Evolutionary conservation across 2,113 vertebrate genomes (phyloP).

Genomic region (Grammomys dolichurus): DNA sequence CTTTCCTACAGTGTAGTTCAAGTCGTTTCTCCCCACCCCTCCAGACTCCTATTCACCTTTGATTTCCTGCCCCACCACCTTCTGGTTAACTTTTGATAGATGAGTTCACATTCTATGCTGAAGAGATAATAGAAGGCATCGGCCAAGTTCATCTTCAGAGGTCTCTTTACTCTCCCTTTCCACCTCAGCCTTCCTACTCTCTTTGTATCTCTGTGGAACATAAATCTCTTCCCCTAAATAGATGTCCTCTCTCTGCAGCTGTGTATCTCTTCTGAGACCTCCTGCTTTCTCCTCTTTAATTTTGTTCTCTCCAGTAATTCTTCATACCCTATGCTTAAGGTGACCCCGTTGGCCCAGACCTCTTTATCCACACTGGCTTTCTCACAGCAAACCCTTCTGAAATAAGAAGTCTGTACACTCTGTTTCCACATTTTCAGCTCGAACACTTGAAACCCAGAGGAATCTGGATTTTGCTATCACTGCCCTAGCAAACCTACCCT

Average conservation of each 20-base stretch:
- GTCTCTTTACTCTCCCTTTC: neutral
- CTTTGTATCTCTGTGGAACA: neutral
- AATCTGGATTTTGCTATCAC: neutral
- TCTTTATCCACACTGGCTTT: neutral
- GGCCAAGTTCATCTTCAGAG: neutral
- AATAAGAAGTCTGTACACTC: neutral
- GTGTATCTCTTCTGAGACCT: neutral
- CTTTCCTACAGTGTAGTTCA: neutral
- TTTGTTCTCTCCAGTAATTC: neutral
- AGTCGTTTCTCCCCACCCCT: neutral
- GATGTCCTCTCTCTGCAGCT: neutral
- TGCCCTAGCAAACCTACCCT: neutral
- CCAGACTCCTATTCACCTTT: neutral
- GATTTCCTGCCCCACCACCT: neutral
- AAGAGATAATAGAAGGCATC: neutral
- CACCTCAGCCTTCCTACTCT: neutral
- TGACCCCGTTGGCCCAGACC: accelerated
- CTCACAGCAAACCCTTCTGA: neutral
- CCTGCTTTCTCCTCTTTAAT: neutral
- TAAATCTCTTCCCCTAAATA: neutral
- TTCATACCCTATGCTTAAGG: neutral
- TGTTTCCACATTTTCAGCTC: neutral
- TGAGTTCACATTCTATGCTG: neutral
- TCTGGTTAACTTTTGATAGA: neutral
- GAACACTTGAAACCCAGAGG: neutral